Evolutionary conservation across 2,113 vertebrate genomes (phyloP).

Genomic region (Okapia johnstoni): DNA sequence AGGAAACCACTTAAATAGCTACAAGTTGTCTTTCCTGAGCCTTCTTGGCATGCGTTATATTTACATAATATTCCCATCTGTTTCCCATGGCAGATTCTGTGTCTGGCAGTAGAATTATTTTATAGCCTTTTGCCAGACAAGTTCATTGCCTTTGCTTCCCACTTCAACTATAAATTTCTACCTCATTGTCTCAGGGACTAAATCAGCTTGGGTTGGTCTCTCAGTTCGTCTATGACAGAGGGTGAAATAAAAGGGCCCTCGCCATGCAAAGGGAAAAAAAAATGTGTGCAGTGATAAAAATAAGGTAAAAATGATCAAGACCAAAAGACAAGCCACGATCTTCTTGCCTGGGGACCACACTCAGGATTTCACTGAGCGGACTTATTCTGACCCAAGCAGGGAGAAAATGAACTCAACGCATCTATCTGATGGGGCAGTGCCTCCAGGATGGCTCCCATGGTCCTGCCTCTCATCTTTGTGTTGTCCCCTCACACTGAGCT

Average conservation of each 20-base stretch:
- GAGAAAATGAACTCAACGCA: rapidly evolving
- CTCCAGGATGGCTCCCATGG: not conserved
- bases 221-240: not conserved
- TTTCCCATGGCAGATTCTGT: not conserved
- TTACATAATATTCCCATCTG: conserved; percentile 47
- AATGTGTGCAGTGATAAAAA: not conserved
- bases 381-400: not conserved
- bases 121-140: conserved; percentile 14
- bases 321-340: not conserved
- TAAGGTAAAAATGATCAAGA: not conserved
- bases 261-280: not conserved
- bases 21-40: not conserved
- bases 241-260: not conserved
- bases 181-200: not conserved
- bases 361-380: not conserved
- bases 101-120: conserved; percentile 19
- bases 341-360: not conserved
- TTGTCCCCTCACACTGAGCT: rapidly evolving
- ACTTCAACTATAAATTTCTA: not conserved
- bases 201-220: not conserved
- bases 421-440: not conserved
- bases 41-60: not conserved
- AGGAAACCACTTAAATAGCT: not conserved
- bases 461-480: rapidly evolving
- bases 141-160: not conserved